Base-by-base conservation (phyloP, 2,797 vertebrate species). In the Ambastaia sidthimunki region DNA sequence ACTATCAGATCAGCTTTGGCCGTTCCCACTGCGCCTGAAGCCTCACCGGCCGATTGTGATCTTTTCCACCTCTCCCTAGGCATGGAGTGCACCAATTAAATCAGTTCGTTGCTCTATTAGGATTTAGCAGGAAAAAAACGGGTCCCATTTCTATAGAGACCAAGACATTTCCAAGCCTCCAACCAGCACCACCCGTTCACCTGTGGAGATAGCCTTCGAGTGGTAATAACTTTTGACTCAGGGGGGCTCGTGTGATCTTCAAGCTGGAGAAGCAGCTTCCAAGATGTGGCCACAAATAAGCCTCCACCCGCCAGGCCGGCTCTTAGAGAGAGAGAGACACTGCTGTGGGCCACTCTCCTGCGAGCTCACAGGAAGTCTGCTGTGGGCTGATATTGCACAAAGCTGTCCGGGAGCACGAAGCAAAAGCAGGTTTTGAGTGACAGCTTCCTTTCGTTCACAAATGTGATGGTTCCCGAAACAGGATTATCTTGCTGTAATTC, bases 151-250 rank as follows among this genome's bases (percentile, higher is more conserved):
- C 71, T 69, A 57, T 54, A 75, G 76, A 77, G 75, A 74, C 81
- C 57, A 21, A 80, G 81, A 85, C 85, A 80, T 88, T 89, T 86
- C 82, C 82, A 78, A 83, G 85, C 82, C 84, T 21, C 80, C 83
- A 73, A 67, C 74, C 67, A 82, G 81, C 76, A 59, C 76, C 79
- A 76, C 62, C 74, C 75, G 66, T 83, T 83, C 73, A 80, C 87
- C 87, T 87, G 81, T 82, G 65, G 87, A 85, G 86, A 80, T 67
- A 70, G 74, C 72, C 71, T 82, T 78, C 80, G 79, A 81, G 82
- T 78, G 82, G 82, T 90, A 86, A 88, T 86, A 88, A 87, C 85
- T 81, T 82, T 85, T 83, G 84, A 86, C 86, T 86, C 79, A 71
- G 86, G 87, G 84, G 87, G 79, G 65, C 71, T 79, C 63, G 75